Evolutionary conservation across 1,140 invertebrate genomes (phyloP).

Genomic region (Apis florea): DNA sequence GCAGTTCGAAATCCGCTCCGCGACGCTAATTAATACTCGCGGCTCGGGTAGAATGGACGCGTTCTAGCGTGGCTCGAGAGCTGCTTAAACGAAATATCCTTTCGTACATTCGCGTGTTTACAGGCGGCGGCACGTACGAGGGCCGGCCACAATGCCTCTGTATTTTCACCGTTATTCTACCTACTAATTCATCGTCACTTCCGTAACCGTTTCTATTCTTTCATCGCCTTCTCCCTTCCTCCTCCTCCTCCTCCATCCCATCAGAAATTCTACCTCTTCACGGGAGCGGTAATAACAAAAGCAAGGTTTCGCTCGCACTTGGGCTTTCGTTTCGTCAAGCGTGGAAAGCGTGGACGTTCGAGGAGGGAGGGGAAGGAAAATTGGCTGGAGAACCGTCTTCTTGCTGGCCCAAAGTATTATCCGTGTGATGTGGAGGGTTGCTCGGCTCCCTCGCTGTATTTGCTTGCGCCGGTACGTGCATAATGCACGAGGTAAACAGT

Average conservation of each 20-base stretch:
- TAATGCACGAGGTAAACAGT: constrained; percentile 33
- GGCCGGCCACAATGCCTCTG: background rate
- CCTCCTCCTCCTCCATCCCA: too few relatives aligned
- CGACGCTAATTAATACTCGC: constrained; percentile 13
- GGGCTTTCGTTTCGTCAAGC: background rate
- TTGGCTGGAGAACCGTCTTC: too few relatives aligned
- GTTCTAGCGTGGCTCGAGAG: background rate
- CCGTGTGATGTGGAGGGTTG: background rate
- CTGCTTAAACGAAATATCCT: background rate
- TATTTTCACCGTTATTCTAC: background rate
- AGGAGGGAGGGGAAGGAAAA: too few relatives aligned
- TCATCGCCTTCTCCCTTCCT: too few relatives aligned
- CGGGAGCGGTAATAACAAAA: too few relatives aligned
- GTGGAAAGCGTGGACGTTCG: background rate
- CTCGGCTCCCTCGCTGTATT: constrained; percentile 12
- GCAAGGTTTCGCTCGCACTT: too few relatives aligned
- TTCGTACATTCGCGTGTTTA: background rate
- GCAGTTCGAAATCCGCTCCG: background rate
- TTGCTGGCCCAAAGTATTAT: constrained; percentile 13
- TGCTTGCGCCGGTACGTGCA: background rate
- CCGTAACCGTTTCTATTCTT: background rate
- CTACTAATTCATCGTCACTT: background rate
- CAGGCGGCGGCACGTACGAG: background rate
- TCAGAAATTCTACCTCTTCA: too few relatives aligned
- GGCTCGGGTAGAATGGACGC: background rate